Percentiles rank a stretch among this genome's conserved stretches.
phyloP scores from a whole-genome alignment of 2,797 vertebrate species.

The Geotrypetes seraphini region DNA sequence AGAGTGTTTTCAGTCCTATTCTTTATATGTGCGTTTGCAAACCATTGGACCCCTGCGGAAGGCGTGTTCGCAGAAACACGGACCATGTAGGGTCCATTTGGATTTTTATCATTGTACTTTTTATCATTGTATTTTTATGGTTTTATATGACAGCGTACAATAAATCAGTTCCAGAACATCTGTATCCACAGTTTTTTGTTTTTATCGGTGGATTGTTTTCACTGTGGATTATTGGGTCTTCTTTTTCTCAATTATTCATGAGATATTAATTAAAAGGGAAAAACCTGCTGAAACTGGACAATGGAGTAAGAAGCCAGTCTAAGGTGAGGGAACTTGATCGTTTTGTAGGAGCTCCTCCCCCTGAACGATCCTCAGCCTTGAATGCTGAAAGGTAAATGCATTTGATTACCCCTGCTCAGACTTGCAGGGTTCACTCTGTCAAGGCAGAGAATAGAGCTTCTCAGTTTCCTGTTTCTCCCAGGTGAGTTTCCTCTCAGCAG shows the following conservation, averaged over 20 bases:
- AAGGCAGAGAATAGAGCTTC: constrained; percentile 6
- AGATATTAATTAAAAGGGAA: constrained; percentile 28
- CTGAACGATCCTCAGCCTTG: not conserved
- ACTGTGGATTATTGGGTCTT: no score
- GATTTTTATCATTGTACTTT: no score
- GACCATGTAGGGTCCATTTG: no score
- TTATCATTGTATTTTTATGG: no score
- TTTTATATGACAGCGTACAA: no score
- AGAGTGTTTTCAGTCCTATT: no score
- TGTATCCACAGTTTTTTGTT: no score
- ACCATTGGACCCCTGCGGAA: no score
- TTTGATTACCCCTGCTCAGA: not conserved
- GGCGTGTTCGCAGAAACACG: no score
- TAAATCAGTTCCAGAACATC: no score
- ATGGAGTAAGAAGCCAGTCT: not conserved
- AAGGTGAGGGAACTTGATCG: constrained; percentile 4
- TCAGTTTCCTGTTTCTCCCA: constrained; percentile 19
- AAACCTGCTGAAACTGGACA: not conserved
- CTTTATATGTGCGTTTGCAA: no score
- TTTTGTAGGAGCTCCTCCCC: constrained; percentile 1
- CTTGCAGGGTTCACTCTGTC: constrained; percentile 11
- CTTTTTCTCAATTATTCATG: constrained; percentile 32
- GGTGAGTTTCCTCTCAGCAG: constrained; percentile 5
- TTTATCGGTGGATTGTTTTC: no score
- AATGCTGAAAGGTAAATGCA: constrained; percentile 3